Conservation (phyloP, 2,888 invertebrate genomes). For the Augochlorella aurata region DNA sequence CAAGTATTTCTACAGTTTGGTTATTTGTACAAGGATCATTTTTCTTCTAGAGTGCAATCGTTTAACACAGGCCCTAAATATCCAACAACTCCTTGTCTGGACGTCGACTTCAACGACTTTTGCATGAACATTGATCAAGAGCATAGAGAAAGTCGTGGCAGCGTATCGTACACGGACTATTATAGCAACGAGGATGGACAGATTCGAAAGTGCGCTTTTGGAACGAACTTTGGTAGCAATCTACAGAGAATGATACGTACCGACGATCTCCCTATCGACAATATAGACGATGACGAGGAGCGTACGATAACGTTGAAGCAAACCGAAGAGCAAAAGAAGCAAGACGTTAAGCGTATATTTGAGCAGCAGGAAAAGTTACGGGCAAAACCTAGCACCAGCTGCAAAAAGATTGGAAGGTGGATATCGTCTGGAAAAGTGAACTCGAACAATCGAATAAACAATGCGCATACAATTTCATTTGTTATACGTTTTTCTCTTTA, state of each 20-base stretch:
- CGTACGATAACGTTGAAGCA: slow-evolving; percentile 79
- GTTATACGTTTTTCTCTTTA: slow-evolving; percentile 37
- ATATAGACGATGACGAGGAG: slow-evolving; percentile 79
- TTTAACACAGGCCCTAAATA: slow-evolving; percentile 82
- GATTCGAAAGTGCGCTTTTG: slow-evolving; percentile 69
- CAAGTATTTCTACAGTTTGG: too few species aligned
- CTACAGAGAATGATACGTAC: slow-evolving; percentile 50
- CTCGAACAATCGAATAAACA: background rate
- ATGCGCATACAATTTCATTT: background rate
- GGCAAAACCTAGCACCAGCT: slow-evolving; percentile 71
- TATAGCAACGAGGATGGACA: slow-evolving; percentile 81
- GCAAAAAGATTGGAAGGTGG: slow-evolving; percentile 79
- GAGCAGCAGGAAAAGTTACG: slow-evolving; percentile 69
- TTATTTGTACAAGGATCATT: background rate
- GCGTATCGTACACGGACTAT: slow-evolving; percentile 81
- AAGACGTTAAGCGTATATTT: slow-evolving; percentile 78
- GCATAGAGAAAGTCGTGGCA: slow-evolving; percentile 77
- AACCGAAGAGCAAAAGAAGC: slow-evolving; percentile 78
- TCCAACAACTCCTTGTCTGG: slow-evolving; percentile 83
- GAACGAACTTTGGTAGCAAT: slow-evolving; percentile 55
- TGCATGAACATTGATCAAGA: slow-evolving; percentile 78
- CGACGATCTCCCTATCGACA: slow-evolving; percentile 67
- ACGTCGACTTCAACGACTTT: slow-evolving; percentile 83
- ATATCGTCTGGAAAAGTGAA: slow-evolving; percentile 5
- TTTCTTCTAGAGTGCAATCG: slow-evolving; percentile 49